Base-by-base conservation (phyloP, 2,797 vertebrate species). In the Pitangus sulphuratus region DNA sequence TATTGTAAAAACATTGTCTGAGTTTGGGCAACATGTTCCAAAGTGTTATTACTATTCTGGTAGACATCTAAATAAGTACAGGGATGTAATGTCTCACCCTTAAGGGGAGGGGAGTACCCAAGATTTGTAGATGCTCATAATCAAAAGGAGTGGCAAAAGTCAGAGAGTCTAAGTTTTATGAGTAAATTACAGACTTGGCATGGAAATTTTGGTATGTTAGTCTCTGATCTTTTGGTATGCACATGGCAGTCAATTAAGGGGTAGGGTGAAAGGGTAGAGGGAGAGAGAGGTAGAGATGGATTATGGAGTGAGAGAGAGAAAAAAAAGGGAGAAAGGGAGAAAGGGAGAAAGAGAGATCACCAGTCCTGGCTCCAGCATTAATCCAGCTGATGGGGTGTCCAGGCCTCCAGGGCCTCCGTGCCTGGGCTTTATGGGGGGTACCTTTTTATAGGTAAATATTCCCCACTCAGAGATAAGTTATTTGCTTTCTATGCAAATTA, bases 1-100 rank as follows among this genome's bases (percentile, higher is more conserved):
- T 54, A 24, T 5, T 40, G 4, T 4, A 37, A 66, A 83, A 75
- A 28, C 0, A 0, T 25, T 33, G 9, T 12, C 31, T 64, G 37
- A 50, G 15, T 50, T 79, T 65, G n/a, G 31, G 7, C 51, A 61
- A 40, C 16, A 47, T 2, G 0, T 0, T 54, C 19, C 11, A 16
- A 57, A 72, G n/a, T 11, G 6, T 21, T 40, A 28, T 19, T 57
- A 25, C 3, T 18, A 8, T 25, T 64, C n/a, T 64, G 21, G 39
- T 47, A 56, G 37, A 30, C 8, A 26, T 28, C 12, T 66, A 54
- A 74, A 25, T 56, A 84, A 60, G 9, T 14, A 21, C 0, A 2
- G 37, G 25, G 66, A 15, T 64, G 61, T 64, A 11, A 21, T 45
- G 11, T 62, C 13, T 40, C 39, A 62, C 13, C 19, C 19, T 21